A percentile compares a stretch with the other conserved stretches of the same genome.
Conservation (phyloP, 2,888 invertebrate genomes). For the Serripes groenlandicus region DNA sequence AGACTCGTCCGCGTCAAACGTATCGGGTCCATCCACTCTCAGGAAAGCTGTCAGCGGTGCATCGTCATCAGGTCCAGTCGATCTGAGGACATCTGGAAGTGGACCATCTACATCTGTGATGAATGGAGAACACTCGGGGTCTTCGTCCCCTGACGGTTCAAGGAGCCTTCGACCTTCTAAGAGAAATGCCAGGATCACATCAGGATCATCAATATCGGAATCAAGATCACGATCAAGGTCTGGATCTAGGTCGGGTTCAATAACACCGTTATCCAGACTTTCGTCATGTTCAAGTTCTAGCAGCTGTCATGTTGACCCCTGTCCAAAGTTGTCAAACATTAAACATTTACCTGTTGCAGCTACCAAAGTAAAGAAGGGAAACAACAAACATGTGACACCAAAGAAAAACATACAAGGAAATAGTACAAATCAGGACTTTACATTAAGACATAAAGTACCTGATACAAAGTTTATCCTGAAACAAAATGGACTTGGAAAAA, state of each 20-base stretch:
- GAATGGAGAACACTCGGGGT: not conserved
- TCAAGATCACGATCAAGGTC: not conserved
- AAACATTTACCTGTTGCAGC: not conserved
- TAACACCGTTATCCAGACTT: not conserved
- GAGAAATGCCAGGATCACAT: too few species aligned
- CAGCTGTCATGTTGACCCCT: not conserved
- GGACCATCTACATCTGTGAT: too few species aligned
- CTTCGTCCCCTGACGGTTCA: not conserved
- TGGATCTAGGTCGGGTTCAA: not conserved
- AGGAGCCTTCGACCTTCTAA: not conserved
- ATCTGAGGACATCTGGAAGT: not conserved
- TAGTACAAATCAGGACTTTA: not conserved
- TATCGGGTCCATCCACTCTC: not conserved
- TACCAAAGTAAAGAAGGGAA: not conserved
- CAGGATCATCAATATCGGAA: not conserved
- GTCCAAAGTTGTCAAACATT: not conserved
- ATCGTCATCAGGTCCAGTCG: not conserved
- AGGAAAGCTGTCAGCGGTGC: not conserved
- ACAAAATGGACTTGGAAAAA: slow-evolving; percentile 37
- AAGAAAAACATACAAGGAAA: not conserved
- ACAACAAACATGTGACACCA: not conserved
- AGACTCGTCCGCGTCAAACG: slow-evolving; percentile 55
- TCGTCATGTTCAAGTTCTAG: not conserved
- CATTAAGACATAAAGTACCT: slow-evolving; percentile 69
- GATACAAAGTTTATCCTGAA: slow-evolving; percentile 69